Evolutionary conservation across 2,888 invertebrate genomes (phyloP).

Genomic region (Spicauda simplicius): DNA sequence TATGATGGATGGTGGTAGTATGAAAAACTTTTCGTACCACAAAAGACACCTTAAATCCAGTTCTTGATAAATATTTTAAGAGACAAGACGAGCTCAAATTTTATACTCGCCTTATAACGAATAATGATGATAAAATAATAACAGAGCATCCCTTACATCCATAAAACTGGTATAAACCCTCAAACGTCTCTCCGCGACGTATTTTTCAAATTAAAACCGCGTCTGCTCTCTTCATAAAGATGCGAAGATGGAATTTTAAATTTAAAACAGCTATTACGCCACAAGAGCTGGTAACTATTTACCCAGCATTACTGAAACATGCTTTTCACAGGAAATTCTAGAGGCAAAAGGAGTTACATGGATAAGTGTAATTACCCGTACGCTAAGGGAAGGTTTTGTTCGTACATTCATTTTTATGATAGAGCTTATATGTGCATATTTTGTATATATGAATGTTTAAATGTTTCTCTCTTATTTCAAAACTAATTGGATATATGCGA

Average conservation of each 20-base stretch:
- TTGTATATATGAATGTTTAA: background rate
- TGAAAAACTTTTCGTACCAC: too few species aligned
- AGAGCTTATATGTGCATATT: background rate
- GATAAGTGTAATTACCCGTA: background rate
- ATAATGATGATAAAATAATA: background rate
- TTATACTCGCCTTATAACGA: too few species aligned
- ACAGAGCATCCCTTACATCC: background rate
- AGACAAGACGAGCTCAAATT: too few species aligned
- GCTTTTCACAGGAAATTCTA: constrained; percentile 1
- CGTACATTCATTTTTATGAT: background rate
- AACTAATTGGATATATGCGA: too few species aligned
- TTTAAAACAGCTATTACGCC: constrained; percentile 24
- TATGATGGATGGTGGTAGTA: too few species aligned
- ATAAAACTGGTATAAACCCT: background rate
- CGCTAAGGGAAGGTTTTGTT: background rate
- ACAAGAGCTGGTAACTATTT: constrained; percentile 3
- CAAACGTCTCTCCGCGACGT: constrained; percentile 9
- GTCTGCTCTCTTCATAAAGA: constrained; percentile 8
- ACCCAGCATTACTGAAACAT: constrained; percentile 8
- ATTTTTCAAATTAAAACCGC: constrained; percentile 24
- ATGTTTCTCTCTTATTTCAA: background rate
- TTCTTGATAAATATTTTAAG: too few species aligned
- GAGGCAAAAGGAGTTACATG: background rate
- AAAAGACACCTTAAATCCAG: too few species aligned
- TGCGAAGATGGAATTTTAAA: constrained; percentile 31